phyloP scores from a whole-genome alignment of 2,113 vertebrate genomes.

The Sinocyclocheilus anophthalmus region DNA sequence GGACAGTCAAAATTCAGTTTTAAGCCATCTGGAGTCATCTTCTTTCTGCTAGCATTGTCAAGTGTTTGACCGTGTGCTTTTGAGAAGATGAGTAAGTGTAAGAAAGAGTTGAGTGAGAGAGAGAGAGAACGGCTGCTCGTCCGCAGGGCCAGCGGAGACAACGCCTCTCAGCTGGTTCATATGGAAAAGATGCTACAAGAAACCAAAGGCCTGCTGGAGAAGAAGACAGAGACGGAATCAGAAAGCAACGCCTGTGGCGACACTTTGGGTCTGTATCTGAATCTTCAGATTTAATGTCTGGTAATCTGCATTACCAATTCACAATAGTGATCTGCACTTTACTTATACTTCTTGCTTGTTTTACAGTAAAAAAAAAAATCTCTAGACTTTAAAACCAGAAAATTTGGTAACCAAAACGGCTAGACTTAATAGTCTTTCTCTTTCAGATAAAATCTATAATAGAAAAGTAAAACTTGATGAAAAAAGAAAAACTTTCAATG shows the following conservation, averaged over 20 bases:
- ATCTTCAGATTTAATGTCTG: background rate
- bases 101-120: constrained; percentile 75
- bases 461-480: no score
- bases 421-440: no score
- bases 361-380: no score
- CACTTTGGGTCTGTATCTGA: constrained; percentile 71
- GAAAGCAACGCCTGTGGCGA: constrained; percentile 63
- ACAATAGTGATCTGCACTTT: background rate
- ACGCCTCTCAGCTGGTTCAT: constrained; percentile 80
- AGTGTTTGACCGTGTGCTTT: constrained; percentile 47
- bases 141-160: constrained; percentile 80
- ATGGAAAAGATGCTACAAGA: constrained; percentile 85
- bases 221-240: constrained; percentile 78
- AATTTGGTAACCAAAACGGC: no score
- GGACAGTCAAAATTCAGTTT: background rate
- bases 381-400: no score
- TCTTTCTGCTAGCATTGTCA: background rate
- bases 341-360: no score
- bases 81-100: constrained; percentile 76
- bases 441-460: no score
- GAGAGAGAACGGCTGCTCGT: constrained; percentile 79
- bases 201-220: constrained; percentile 81
- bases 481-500: no score
- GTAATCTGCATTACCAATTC: no score
- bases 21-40: background rate